Conservation (phyloP, 2,113 vertebrate species). For the Urocynchramus pylzowi region DNA sequence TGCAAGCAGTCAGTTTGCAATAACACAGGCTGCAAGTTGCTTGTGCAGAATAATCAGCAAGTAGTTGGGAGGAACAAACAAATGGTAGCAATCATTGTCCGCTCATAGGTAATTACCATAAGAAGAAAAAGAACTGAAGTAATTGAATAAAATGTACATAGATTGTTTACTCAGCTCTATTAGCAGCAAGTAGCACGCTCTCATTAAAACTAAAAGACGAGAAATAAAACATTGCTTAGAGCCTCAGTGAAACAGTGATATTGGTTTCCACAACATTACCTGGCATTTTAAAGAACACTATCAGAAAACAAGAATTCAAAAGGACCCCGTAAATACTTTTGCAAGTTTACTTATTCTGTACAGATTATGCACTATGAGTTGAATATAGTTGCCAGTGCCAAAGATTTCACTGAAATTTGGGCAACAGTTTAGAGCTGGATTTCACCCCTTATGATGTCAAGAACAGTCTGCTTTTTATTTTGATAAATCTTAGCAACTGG, state of each 20-base stretch:
- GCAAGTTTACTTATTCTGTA: not conserved
- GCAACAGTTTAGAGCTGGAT: not conserved
- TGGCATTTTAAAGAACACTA: not conserved
- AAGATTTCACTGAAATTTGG: not conserved
- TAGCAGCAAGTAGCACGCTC: not conserved
- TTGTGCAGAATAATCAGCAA: slow-evolving; percentile 27
- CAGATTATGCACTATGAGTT: not conserved
- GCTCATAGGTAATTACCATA: slow-evolving; percentile 10
- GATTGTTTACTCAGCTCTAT: slow-evolving; percentile 41
- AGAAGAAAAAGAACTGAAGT: slow-evolving; percentile 30
- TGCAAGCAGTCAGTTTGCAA: not conserved
- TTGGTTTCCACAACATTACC: slow-evolving; percentile 42
- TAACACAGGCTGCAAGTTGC: not conserved
- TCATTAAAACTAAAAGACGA: slow-evolving; percentile 24
- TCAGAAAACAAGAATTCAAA: not conserved
- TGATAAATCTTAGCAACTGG: not conserved
- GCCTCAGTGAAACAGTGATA: slow-evolving; percentile 16
- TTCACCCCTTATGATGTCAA: not conserved
- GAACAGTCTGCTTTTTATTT: not conserved
- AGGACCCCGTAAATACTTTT: not conserved
- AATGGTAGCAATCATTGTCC: slow-evolving; percentile 22
- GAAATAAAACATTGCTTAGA: slow-evolving; percentile 13
- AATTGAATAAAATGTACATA: slow-evolving; percentile 46
- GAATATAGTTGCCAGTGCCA: not conserved
- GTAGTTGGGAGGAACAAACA: slow-evolving; percentile 25